Base-by-base conservation (phyloP, 2,888 invertebrate species). In the Trichopria drosophilae region DNA sequence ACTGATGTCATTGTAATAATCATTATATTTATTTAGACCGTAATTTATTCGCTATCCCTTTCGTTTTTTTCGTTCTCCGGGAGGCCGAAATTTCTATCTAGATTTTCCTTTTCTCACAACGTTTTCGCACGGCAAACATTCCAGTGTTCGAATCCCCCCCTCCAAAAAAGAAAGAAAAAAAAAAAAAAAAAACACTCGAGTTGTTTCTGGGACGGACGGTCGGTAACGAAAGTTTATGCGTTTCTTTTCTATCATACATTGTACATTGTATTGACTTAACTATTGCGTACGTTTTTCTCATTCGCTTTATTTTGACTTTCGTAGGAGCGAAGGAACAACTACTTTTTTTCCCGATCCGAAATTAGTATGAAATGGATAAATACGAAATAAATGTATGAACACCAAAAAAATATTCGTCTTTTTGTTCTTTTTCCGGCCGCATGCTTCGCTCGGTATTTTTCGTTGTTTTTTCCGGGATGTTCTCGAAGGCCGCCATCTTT, bases 1-100 rank as follows among this genome's bases (percentile, higher is more conserved):
- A 18, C 31, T 18, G n/a, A 23, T 50, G 22, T 39, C 36, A 39
- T 19, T 32, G 23, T 41, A 20, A 50, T 44, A 9, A 53, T 39
- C 46, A 46, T 61, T 59, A 52, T 62, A 64, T 64, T 64, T 64
- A 64, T 64, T 64, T 61, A 60, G 59, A 58, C 50, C 45, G 52
- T 64, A 58, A 64, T 64, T 63, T 60, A 60, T 63, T 64, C 47
- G 44, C 22, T 41, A 26, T 6, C 10, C 35, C 9, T 36, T 29
- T 36, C 23, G 22, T 29, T 37, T 16, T 46, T 29, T 46, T 19
- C 12, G 10, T 18, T 13, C 26, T 18, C 3, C 34, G 22, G 22
- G 41, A 28, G 20, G 23, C 16, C n/a, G 3, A n/a, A 32, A 28
- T 22, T 9, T 12, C 6, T 26, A 19, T n/a, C 7, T 40, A 4